phyloP scores from a whole-genome alignment of 2,113 vertebrate genomes.

The Chroicocephalus ridibundus region DNA sequence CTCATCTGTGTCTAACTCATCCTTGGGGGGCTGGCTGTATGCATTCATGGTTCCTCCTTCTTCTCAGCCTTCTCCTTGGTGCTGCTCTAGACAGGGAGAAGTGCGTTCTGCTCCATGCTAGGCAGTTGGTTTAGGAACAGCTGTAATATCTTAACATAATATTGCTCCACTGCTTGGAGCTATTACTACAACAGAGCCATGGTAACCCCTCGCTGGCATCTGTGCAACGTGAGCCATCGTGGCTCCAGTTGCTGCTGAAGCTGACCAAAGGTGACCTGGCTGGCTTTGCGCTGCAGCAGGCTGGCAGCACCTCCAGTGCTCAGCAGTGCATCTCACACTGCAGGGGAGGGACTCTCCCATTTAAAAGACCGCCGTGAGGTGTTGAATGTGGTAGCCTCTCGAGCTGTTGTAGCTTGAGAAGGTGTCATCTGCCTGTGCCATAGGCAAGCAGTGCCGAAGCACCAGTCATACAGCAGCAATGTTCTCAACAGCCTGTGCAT shows the following conservation, averaged over 20 bases:
- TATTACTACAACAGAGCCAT: background rate
- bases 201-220: background rate
- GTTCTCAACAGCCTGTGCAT: background rate
- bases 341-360: too few species aligned
- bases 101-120: background rate
- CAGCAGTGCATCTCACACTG: background rate
- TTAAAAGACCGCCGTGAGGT: background rate
- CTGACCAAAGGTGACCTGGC: background rate
- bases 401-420: background rate
- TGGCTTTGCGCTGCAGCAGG: background rate
- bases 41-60: background rate
- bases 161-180: background rate
- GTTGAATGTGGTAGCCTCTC: background rate
- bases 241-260: background rate
- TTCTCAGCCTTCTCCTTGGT: background rate
- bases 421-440: background rate
- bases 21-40: background rate
- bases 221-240: fast-evolving
- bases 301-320: background rate
- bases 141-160: background rate
- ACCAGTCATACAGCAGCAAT: background rate
- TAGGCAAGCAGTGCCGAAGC: background rate
- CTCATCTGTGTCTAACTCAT: background rate
- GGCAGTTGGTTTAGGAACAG: background rate
- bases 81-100: background rate